A percentile compares a stretch with the other conserved stretches of the same genome.
Evolutionary conservation across 2,888 invertebrate genomes (phyloP).

Genomic region (Nudaria mundana): DNA sequence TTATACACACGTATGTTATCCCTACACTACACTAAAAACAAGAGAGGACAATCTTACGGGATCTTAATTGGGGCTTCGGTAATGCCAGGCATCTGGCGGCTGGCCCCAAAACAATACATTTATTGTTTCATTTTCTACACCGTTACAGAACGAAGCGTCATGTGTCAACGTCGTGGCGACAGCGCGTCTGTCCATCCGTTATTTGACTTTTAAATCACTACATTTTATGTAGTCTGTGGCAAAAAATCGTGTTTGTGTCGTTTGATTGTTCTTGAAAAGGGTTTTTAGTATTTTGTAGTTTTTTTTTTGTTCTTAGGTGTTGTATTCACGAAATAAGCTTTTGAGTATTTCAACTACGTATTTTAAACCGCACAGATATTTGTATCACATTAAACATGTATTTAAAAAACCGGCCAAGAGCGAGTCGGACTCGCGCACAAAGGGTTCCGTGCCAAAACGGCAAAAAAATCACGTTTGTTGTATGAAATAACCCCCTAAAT

Average conservation of each 20-base stretch:
- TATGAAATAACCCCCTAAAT: slow-evolving; percentile 5
- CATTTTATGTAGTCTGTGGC: slow-evolving; percentile 35
- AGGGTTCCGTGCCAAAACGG: background rate
- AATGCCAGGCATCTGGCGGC: slow-evolving; percentile 56
- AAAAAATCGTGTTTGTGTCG: slow-evolving; percentile 46
- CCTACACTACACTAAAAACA: slow-evolving; percentile 38
- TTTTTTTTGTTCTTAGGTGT: background rate
- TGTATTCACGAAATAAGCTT: background rate
- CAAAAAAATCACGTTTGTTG: slow-evolving; percentile 3
- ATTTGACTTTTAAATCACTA: slow-evolving; percentile 49
- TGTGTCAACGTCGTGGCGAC: slow-evolving; percentile 44
- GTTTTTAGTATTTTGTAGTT: background rate
- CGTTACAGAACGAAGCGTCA: slow-evolving; percentile 20
- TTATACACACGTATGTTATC: background rate
- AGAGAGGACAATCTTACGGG: slow-evolving; percentile 65
- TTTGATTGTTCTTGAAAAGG: slow-evolving; percentile 28
- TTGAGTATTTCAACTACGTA: no score
- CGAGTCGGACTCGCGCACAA: no score
- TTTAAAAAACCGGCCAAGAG: background rate
- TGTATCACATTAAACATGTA: no score
- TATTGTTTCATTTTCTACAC: slow-evolving; percentile 33
- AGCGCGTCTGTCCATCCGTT: slow-evolving; percentile 37
- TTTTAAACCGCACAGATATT: background rate
- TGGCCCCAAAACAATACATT: slow-evolving; percentile 29
- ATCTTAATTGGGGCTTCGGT: slow-evolving; percentile 70